phyloP scores from a whole-genome alignment of 2,888 invertebrate genomes.

The Aromia moschata region DNA sequence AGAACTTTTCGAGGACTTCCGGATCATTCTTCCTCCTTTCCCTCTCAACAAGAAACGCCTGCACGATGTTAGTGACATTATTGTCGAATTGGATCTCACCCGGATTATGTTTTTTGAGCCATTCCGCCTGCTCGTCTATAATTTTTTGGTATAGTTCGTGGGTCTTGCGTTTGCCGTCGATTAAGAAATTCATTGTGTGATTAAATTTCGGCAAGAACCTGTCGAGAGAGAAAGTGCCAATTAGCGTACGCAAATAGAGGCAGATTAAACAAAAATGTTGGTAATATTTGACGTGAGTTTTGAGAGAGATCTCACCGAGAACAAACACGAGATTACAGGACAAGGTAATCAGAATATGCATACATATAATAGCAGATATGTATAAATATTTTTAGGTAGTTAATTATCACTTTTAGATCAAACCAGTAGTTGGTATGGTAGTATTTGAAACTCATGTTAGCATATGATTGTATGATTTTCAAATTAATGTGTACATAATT shows the following conservation, averaged over 20 bases:
- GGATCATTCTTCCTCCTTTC: constrained; percentile 62
- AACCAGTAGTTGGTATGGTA: too few species aligned
- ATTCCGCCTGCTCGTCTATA: constrained; percentile 64
- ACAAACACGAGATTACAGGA: too few species aligned
- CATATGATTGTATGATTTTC: too few species aligned
- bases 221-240: constrained; percentile 24
- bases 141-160: constrained; percentile 77
- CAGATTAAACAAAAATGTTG: constrained; percentile 1
- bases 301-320: too few species aligned
- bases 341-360: too few species aligned
- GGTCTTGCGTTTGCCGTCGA: constrained; percentile 76
- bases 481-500: too few species aligned
- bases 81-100: constrained; percentile 30
- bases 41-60: constrained; percentile 73
- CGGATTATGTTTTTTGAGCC: constrained; percentile 28
- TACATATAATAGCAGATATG: too few species aligned
- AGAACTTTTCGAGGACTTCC: constrained; percentile 61
- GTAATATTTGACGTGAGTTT: constrained; percentile 14
- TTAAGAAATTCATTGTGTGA: constrained; percentile 71
- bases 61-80: constrained; percentile 63
- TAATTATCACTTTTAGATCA: too few species aligned
- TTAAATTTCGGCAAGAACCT: constrained; percentile 73
- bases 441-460: too few species aligned
- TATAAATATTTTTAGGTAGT: too few species aligned
- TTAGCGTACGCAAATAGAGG: not conserved